These are phyloP conservation scores for Cerastoderma edule DNA, from an alignment of 2,888 invertebrate species.

Conservation along the genomic window DNA sequence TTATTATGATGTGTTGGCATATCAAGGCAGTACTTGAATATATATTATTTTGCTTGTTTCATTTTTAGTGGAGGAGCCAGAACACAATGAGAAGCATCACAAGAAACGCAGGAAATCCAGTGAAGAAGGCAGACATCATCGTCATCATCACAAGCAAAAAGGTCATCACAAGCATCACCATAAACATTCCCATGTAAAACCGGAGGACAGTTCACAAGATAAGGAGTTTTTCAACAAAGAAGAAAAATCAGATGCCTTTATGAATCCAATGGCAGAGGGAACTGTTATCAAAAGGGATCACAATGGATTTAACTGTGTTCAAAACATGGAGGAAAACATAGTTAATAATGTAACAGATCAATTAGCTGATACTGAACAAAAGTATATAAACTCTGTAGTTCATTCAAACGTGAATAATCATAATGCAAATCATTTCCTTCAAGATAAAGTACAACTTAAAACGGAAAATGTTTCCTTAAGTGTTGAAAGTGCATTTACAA, in stretches of 20 bases:
- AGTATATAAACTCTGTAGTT: no score
- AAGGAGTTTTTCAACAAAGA: not conserved
- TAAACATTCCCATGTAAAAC: conserved; percentile 24
- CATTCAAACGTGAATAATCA: conserved; percentile 13
- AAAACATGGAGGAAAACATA: not conserved
- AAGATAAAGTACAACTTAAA: no score
- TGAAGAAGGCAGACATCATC: conserved; percentile 57
- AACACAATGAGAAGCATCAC: conserved; percentile 32
- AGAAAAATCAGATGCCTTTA: no score
- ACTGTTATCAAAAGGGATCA: not conserved
- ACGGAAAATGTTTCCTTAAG: no score
- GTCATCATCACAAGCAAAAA: conserved; percentile 56
- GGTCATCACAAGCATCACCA: conserved; percentile 30
- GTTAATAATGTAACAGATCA: not conserved
- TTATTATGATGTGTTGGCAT: no score
- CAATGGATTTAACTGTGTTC: not conserved
- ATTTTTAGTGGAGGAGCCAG: no score
- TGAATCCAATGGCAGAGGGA: no score
- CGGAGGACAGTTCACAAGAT: not conserved
- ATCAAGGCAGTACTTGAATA: no score
- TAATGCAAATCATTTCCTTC: conserved; percentile 8
- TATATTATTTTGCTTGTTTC: no score
- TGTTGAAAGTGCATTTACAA: no score
- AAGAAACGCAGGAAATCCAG: conserved; percentile 44
- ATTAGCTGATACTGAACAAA: not conserved